Evolutionary conservation across 1,140 invertebrate genomes (phyloP).

Genomic region (Hylyphantes graminicola): DNA sequence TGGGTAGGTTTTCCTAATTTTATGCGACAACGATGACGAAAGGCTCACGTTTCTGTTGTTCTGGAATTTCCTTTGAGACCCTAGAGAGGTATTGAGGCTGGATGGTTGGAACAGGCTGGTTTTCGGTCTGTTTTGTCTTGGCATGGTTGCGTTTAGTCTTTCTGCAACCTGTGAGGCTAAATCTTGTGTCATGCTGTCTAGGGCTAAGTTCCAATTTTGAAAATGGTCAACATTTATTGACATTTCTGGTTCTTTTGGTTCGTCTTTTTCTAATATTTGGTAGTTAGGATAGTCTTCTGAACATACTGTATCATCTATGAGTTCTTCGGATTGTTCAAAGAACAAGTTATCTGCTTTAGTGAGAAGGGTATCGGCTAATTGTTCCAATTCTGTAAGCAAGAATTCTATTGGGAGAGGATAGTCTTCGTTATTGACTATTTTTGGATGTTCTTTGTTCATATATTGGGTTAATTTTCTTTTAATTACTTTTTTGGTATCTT

Average conservation of each 20-base stretch:
- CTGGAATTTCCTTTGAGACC: slow-evolving; percentile 38
- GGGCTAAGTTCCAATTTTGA: neutral
- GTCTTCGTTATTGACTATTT: neutral
- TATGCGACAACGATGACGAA: slow-evolving; percentile 21
- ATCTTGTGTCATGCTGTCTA: neutral
- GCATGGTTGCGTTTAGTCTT: slow-evolving; percentile 38
- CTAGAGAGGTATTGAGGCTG: slow-evolving; percentile 28
- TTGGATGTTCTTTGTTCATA: neutral
- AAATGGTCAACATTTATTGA: neutral
- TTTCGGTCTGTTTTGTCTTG: slow-evolving; percentile 10
- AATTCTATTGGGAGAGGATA: slow-evolving; percentile 37
- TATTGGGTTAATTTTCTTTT: neutral
- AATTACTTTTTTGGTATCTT: slow-evolving; percentile 4
- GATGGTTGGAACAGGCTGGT: slow-evolving; percentile 1
- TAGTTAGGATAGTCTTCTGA: slow-evolving; percentile 1
- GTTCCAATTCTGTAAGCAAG: slow-evolving; percentile 43
- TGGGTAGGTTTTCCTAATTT: slow-evolving; percentile 48
- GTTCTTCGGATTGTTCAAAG: slow-evolving; percentile 19
- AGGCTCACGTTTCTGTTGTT: neutral
- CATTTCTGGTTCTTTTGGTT: neutral
- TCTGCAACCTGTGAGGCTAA: neutral
- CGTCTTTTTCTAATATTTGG: slow-evolving; percentile 19
- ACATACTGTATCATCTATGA: neutral
- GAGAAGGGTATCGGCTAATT: slow-evolving; percentile 14
- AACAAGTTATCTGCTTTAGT: slow-evolving; percentile 35